Percentiles rank a stretch among this genome's conserved stretches.
phyloP scores from a whole-genome alignment of 2,888 invertebrate species.

The Rhabditophanes sp. region DNA sequence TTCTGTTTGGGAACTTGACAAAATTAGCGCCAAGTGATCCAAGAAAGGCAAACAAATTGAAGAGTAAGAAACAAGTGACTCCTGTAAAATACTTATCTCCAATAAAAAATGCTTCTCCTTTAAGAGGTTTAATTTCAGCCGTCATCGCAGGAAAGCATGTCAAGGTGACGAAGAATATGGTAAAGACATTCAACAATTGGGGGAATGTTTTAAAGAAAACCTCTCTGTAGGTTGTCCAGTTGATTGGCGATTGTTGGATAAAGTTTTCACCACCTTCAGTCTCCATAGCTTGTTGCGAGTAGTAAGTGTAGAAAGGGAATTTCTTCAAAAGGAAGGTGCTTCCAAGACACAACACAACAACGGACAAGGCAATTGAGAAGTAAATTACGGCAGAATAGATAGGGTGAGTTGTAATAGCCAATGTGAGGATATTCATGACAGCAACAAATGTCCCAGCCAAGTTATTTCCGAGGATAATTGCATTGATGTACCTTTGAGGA shows the following conservation, averaged over 20 bases:
- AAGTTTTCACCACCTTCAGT: too few relatives aligned
- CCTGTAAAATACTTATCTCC: too few relatives aligned
- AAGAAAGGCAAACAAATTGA: slow-evolving; percentile 69
- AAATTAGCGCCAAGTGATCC: slow-evolving; percentile 71
- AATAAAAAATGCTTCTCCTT: too few relatives aligned
- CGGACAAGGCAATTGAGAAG: slow-evolving; percentile 79
- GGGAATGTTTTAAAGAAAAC: too few relatives aligned
- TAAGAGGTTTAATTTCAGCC: slow-evolving; percentile 3
- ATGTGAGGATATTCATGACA: slow-evolving; percentile 31
- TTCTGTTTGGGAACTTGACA: slow-evolving; percentile 59
- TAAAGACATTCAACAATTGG: slow-evolving; percentile 77
- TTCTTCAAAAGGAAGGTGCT: too few relatives aligned
- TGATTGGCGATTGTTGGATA: too few relatives aligned
- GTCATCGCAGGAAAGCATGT: slow-evolving; percentile 70
- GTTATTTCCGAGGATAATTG: slow-evolving; percentile 59
- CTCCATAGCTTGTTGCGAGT: too few relatives aligned
- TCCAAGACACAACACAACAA: slow-evolving; percentile 77
- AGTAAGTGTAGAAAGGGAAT: too few relatives aligned
- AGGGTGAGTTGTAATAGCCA: too few relatives aligned
- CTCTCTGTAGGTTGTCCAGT: too few relatives aligned
- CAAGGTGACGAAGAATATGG: slow-evolving; percentile 77
- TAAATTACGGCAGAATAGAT: slow-evolving; percentile 95
- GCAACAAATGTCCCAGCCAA: slow-evolving; percentile 44
- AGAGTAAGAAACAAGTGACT: too few relatives aligned
- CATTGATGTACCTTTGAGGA: slow-evolving; percentile 69